Conservation (phyloP, 2,113 vertebrate genomes). For the Menidia beryllina region DNA sequence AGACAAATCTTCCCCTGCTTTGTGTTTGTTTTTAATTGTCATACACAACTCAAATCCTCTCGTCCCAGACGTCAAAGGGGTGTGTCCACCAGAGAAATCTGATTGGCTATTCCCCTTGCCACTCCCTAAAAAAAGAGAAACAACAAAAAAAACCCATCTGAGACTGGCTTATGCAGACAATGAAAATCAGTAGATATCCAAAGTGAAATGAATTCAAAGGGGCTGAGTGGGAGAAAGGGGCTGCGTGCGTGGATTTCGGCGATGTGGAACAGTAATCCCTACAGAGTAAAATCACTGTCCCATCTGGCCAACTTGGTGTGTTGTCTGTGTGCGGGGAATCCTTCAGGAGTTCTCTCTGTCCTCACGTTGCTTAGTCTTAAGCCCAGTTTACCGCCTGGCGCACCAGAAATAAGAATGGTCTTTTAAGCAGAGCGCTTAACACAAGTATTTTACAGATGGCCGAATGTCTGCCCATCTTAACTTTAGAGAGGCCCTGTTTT, state of each 20-base stretch:
- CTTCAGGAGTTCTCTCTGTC: conserved; percentile 9
- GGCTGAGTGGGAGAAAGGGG: background rate
- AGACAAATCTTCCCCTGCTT: too few species aligned
- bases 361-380: conserved; percentile 7
- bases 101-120: background rate
- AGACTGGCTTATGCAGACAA: background rate
- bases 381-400: background rate
- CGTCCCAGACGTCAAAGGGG: conserved; percentile 17
- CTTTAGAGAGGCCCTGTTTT: too few species aligned
- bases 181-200: background rate
- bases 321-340: conserved; percentile 24
- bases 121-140: too few species aligned
- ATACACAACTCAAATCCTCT: conserved; percentile 15
- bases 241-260: background rate
- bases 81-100: background rate
- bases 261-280: conserved; percentile 47
- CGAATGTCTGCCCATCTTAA: too few species aligned
- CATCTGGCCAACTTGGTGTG: conserved; percentile 54
- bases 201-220: background rate
- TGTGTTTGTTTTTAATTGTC: conserved; percentile 18
- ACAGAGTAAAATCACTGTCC: conserved; percentile 40
- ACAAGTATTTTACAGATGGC: too few species aligned
- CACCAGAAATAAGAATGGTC: background rate
- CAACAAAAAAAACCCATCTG: too few species aligned
- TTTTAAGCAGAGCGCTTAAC: background rate